phyloP scores from a whole-genome alignment of 2,113 vertebrate species.

The Sinocyclocheilus grahami region DNA sequence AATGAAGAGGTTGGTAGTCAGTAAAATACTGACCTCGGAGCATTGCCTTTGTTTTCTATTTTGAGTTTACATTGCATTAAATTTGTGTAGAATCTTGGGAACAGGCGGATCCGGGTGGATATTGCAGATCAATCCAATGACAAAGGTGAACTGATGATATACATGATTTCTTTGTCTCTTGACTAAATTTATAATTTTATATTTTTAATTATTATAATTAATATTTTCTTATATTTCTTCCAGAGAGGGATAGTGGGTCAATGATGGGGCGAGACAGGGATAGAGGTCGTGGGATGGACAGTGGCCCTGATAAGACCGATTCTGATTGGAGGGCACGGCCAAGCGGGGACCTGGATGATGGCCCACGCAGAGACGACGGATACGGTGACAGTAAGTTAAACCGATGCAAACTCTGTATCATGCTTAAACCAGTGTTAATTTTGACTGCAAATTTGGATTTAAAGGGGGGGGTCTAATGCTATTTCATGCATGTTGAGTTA shows the following conservation, averaged over 20 bases:
- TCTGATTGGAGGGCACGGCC: conserved; percentile 90
- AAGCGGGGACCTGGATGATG: conserved; percentile 80
- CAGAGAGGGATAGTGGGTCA: conserved; percentile 86
- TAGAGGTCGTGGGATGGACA: conserved; percentile 72
- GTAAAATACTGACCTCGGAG: neutral
- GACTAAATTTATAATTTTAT: no score
- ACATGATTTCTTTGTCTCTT: neutral
- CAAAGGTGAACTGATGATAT: conserved; percentile 81
- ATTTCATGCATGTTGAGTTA: no score
- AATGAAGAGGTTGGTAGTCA: conserved; percentile 87
- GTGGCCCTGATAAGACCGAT: conserved; percentile 92
- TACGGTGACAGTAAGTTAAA: conserved; percentile 83
- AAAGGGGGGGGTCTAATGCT: no score
- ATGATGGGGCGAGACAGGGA: conserved; percentile 87
- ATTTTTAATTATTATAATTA: neutral
- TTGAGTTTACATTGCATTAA: neutral
- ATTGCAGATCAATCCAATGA: conserved; percentile 97
- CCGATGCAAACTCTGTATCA: neutral
- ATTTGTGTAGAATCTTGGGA: conserved; percentile 85
- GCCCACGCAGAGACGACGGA: conserved; percentile 83
- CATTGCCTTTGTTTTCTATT: neutral
- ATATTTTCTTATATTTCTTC: neutral
- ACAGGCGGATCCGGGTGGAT: conserved; percentile 95
- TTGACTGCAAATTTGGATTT: no score
- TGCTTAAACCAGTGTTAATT: neutral